Percentiles rank a stretch among this genome's conserved stretches.
Conservation (phyloP, 2,888 invertebrate genomes). For the Tetramorium bicarinatum region DNA sequence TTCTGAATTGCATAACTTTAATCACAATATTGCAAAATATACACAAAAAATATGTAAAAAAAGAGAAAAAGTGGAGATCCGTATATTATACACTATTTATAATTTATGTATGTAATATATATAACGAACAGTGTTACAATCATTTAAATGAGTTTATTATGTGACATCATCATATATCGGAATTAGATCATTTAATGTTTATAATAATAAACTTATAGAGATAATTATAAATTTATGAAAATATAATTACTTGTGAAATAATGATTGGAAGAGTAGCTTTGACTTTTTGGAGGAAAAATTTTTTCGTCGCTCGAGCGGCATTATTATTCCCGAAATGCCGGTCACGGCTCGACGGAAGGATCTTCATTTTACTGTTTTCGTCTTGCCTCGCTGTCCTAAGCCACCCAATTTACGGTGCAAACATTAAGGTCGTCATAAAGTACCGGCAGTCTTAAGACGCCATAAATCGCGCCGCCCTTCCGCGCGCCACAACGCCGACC, state of each 20-base stretch:
- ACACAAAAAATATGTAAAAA: neutral
- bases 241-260: neutral
- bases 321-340: slow-evolving; percentile 70
- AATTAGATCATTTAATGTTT: neutral
- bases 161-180: neutral
- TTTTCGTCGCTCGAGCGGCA: neutral
- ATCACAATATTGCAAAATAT: neutral
- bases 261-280: neutral
- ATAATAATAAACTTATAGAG: neutral
- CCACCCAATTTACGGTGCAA: slow-evolving; percentile 77
- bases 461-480: slow-evolving; percentile 71
- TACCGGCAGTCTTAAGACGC: slow-evolving; percentile 73
- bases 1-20: neutral
- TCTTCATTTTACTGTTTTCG: slow-evolving; percentile 74
- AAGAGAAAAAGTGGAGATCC: neutral
- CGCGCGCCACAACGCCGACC: slow-evolving; percentile 47
- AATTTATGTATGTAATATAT: too few relatives aligned
- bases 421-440: slow-evolving; percentile 78
- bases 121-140: neutral
- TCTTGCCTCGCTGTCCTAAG: slow-evolving; percentile 70
- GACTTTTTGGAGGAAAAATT: slow-evolving; percentile 9
- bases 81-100: neutral
- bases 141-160: slow-evolving; percentile 7
- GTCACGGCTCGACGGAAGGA: slow-evolving; percentile 64
- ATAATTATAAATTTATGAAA: neutral